These are phyloP conservation scores for Drosophila gaucha DNA, from an alignment of 2,888 invertebrate species.

Conservation along the genomic window DNA sequence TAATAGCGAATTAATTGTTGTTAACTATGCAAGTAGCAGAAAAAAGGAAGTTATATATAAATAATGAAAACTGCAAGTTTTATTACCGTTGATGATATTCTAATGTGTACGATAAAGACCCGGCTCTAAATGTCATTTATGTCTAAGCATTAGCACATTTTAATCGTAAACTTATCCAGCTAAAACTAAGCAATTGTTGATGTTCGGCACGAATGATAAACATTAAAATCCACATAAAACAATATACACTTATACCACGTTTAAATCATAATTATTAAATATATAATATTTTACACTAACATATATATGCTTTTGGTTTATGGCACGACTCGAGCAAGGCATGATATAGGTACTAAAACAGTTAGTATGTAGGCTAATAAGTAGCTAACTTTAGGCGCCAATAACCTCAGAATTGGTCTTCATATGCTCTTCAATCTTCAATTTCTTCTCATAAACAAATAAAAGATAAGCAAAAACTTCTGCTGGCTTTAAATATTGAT, in stretches of 20 bases:
- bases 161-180: conserved; percentile 40
- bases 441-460: conserved; percentile 11
- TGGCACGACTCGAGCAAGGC: conserved; percentile 49
- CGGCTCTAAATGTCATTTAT: conserved; percentile 39
- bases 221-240: conserved; percentile 34
- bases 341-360: conserved; percentile 59
- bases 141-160: conserved; percentile 54
- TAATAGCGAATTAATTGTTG: conserved; percentile 12
- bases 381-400: conserved; percentile 64
- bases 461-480: not conserved
- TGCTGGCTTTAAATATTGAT: not conserved
- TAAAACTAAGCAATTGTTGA: conserved; percentile 73
- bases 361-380: conserved; percentile 34
- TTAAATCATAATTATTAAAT: conserved; percentile 22
- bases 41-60: conserved; percentile 2
- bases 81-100: conserved; percentile 81
- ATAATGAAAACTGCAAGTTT: conserved; percentile 63
- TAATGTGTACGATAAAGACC: conserved; percentile 56
- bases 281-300: not conserved
- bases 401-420: conserved; percentile 79
- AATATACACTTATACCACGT: conserved; percentile 10
- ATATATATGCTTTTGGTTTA: conserved; percentile 29
- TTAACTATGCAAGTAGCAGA: conserved; percentile 56
- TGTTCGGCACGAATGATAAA: conserved; percentile 63
- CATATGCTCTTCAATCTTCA: conserved; percentile 43